Conservation (phyloP, 1,140 invertebrate genomes). For the Nautilus pompilius region DNA sequence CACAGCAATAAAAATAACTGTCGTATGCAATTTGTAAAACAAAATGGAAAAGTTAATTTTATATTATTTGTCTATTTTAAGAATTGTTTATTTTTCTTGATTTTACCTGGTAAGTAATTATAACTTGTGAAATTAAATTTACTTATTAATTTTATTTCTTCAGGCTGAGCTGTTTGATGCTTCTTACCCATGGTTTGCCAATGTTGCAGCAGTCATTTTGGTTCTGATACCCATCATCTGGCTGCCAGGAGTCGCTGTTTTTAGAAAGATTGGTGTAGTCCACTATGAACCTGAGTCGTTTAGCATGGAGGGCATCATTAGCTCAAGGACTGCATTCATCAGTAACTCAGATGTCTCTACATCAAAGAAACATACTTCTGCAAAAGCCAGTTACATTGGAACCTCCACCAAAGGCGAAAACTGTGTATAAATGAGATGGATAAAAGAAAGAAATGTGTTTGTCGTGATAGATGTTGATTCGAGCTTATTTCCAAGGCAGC, state of each 20-base stretch:
- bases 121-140: neutral
- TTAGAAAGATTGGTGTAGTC: conserved; percentile 27
- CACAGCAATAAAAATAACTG: too few species aligned
- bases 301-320: neutral
- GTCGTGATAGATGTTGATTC: too few species aligned
- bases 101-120: neutral
- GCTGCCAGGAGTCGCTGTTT: conserved; percentile 37
- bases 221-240: conserved; percentile 34
- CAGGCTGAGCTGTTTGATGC: conserved; percentile 25
- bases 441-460: too few species aligned
- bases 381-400: too few species aligned
- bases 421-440: too few species aligned
- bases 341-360: too few species aligned
- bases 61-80: too few species aligned
- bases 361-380: too few species aligned
- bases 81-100: neutral
- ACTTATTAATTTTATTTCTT: conserved; percentile 3
- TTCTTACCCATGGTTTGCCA: conserved; percentile 38
- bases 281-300: conserved; percentile 12
- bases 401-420: too few species aligned
- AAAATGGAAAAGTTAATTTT: too few species aligned
- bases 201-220: conserved; percentile 23
- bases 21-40: too few species aligned
- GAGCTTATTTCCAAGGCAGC: too few species aligned
- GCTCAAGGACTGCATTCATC: neutral